phyloP scores from a whole-genome alignment of 2,888 invertebrate genomes.

The Philopedon plagiatum region DNA sequence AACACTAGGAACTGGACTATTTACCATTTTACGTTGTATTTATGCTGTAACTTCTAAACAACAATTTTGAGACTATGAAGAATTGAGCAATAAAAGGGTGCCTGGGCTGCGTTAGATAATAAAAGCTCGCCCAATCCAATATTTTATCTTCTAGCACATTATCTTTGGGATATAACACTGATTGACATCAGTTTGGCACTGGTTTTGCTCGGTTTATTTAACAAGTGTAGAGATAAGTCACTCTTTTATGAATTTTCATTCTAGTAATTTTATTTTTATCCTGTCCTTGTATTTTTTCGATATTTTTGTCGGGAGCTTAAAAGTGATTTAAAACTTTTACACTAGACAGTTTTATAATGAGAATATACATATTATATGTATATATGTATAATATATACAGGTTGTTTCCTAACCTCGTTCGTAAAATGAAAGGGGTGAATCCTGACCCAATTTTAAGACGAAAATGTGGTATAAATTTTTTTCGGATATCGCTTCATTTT shows the following conservation, averaged over 20 bases:
- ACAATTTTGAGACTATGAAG: not conserved
- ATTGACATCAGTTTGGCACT: not conserved
- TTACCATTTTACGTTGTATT: not conserved
- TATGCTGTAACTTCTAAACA: not conserved
- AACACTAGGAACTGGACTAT: not conserved
- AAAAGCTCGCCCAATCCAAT: not conserved
- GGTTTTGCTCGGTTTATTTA: not conserved
- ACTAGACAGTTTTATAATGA: not conserved
- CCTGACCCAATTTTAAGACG: too few species aligned
- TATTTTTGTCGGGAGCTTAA: conserved; percentile 7
- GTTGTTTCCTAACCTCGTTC: too few species aligned
- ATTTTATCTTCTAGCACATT: not conserved
- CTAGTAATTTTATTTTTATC: conserved; percentile 15
- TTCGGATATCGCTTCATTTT: too few species aligned
- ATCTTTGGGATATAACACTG: not conserved
- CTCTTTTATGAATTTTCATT: conserved; percentile 3
- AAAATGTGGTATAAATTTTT: too few species aligned
- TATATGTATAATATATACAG: too few species aligned
- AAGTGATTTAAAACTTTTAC: not conserved
- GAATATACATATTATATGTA: too few species aligned
- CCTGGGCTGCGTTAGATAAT: not conserved
- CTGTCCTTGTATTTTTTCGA: conserved; percentile 8
- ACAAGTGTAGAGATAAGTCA: conserved; percentile 5
- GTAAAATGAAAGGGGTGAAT: too few species aligned
- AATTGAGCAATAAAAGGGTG: not conserved